Evolutionary conservation across 2,113 vertebrate genomes (phyloP).

Genomic region (Syngnathus scovelli): DNA sequence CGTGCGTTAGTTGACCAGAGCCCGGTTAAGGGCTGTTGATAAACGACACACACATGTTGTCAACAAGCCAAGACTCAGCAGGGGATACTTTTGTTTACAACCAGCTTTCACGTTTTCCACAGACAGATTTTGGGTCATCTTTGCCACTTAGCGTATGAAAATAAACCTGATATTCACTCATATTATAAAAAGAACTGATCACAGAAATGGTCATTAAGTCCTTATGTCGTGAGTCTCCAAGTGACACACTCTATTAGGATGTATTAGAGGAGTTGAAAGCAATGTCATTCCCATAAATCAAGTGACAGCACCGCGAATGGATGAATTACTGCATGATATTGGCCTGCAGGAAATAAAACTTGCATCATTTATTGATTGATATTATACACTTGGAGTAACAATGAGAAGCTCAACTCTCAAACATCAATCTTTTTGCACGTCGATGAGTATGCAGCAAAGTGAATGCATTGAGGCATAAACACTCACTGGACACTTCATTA

Average conservation of each 20-base stretch:
- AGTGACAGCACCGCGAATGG: conserved; percentile 16
- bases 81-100: background rate
- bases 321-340: conserved; percentile 11
- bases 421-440: background rate
- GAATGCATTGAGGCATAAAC: conserved; percentile 1
- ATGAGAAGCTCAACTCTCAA: background rate
- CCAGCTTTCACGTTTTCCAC: background rate
- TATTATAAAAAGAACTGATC: conserved; percentile 1
- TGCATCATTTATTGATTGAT: conserved; percentile 28
- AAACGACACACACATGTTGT: conserved; percentile 1
- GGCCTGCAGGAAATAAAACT: conserved; percentile 16
- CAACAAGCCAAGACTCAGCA: background rate
- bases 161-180: background rate
- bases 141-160: background rate
- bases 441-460: conserved; percentile 9
- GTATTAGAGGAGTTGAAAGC: background rate
- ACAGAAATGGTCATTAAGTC: conserved; percentile 6
- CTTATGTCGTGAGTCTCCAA: background rate
- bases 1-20: conserved; percentile 27
- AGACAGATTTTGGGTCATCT: background rate
- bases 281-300: conserved; percentile 8
- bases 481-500: background rate
- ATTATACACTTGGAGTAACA: conserved; percentile 1
- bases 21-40: conserved; percentile 14
- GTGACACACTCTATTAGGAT: background rate